phyloP scores from a whole-genome alignment of 2,113 vertebrate species.

The Ceyx melanurus region DNA sequence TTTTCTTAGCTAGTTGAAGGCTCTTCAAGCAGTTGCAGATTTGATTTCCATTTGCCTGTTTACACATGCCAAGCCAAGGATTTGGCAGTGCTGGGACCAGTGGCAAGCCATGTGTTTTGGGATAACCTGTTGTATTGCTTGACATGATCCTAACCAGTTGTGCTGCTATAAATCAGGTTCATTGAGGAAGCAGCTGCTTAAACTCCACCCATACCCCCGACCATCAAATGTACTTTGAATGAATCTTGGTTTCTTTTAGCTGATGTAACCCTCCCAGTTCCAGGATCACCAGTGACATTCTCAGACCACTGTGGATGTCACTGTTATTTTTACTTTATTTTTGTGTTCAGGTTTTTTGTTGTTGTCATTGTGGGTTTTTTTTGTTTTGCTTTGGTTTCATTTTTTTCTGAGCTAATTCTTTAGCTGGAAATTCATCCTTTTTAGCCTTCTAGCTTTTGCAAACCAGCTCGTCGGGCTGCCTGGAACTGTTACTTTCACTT shows the following conservation, averaged over 20 bases:
- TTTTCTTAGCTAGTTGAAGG: conserved; percentile 7
- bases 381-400: neutral
- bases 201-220: neutral
- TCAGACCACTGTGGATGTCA: fast-evolving
- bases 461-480: conserved; percentile 41
- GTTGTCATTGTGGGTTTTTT: no score
- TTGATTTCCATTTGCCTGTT: neutral
- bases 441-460: conserved; percentile 51
- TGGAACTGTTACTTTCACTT: conserved; percentile 52
- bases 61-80: fast-evolving
- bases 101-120: neutral
- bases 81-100: neutral
- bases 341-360: neutral
- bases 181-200: neutral
- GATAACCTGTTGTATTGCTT: neutral
- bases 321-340: neutral
- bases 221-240: neutral
- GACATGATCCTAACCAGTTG: neutral
- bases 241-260: neutral
- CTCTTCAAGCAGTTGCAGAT: neutral
- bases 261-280: neutral
- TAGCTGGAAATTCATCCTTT: neutral
- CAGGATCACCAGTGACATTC: fast-evolving
- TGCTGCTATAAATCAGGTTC: neutral
- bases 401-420: neutral